Percentiles rank a stretch among this genome's conserved stretches.
Conservation (phyloP, 2,113 vertebrate genomes). For the Bubo bubo region DNA sequence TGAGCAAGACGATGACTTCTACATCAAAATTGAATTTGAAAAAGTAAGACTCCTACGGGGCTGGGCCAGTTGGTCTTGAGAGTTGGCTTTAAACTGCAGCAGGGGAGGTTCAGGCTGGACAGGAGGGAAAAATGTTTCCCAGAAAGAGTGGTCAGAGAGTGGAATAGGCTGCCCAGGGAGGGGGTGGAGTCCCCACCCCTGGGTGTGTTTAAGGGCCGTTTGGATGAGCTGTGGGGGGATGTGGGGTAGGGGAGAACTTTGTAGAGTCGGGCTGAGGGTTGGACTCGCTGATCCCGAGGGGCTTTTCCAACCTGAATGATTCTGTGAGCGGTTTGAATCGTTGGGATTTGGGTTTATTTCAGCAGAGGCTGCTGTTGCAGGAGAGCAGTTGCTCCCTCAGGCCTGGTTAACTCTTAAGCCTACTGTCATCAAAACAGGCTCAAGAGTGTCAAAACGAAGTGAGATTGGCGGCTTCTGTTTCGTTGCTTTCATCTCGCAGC, state of each 20-base stretch:
- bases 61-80: neutral
- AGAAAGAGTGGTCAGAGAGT: too few species aligned
- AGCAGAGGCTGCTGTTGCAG: neutral
- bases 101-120: too few species aligned
- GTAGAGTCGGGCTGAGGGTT: too few species aligned
- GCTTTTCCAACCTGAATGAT: too few species aligned
- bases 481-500: neutral
- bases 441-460: fast-evolving
- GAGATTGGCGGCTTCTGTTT: neutral
- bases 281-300: too few species aligned
- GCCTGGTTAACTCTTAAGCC: neutral
- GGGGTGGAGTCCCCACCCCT: too few species aligned
- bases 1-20: neutral
- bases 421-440: fast-evolving
- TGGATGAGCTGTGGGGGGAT: too few species aligned
- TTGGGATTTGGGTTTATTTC: neutral
- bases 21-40: neutral
- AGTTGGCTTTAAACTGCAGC: too few species aligned
- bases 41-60: neutral
- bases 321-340: fast-evolving
- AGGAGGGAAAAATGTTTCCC: too few species aligned
- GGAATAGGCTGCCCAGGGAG: too few species aligned
- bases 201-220: too few species aligned
- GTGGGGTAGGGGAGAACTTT: too few species aligned
- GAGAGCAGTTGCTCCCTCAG: neutral